Conservation (phyloP, 2,888 invertebrate species). For the Dynastes hyllus region DNA sequence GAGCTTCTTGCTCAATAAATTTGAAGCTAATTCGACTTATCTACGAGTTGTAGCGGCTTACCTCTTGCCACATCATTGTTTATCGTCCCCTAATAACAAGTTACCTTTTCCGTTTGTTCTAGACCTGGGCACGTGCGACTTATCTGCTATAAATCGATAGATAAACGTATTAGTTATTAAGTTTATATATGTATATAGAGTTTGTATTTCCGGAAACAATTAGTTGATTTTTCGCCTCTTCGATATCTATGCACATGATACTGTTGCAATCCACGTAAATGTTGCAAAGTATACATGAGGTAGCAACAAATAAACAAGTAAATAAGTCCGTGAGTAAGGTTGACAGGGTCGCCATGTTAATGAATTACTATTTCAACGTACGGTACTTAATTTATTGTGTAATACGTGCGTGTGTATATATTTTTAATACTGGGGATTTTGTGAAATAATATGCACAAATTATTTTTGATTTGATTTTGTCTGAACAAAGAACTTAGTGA, state of each 20-base stretch:
- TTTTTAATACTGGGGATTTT: too few relatives aligned
- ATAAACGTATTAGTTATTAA: slow-evolving; percentile 24
- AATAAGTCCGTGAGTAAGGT: too few relatives aligned
- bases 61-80: slow-evolving; percentile 7
- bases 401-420: too few relatives aligned
- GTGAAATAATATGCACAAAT: too few relatives aligned
- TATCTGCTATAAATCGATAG: slow-evolving; percentile 22
- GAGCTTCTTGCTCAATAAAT: slow-evolving; percentile 6
- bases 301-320: slow-evolving; percentile 6
- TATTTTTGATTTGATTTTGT: too few relatives aligned
- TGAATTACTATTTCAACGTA: too few relatives aligned
- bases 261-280: not conserved
- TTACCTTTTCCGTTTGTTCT: slow-evolving; percentile 11
- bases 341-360: too few relatives aligned
- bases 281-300: not conserved
- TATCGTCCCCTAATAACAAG: not conserved
- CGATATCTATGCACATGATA: too few relatives aligned
- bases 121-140: slow-evolving; percentile 1
- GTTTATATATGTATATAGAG: too few relatives aligned
- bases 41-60: not conserved
- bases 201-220: slow-evolving; percentile 37
- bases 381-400: too few relatives aligned
- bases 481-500: too few relatives aligned
- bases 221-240: not conserved
- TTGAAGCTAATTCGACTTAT: slow-evolving; percentile 12